Base-by-base conservation (phyloP, 1,140 invertebrate genomes). In the Campodea augens region DNA sequence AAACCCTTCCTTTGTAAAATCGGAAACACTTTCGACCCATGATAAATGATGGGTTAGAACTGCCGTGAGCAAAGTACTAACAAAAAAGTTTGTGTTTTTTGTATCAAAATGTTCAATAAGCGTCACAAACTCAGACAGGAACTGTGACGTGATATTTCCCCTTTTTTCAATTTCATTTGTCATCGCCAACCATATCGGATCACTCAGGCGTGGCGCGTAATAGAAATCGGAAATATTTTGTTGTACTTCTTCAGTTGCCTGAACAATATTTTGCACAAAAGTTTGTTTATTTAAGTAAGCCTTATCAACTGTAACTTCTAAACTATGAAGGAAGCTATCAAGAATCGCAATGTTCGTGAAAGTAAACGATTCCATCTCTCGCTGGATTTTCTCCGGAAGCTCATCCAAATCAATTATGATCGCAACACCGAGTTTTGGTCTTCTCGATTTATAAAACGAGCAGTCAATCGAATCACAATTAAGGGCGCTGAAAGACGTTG, bases 41-140 rank as follows among this genome's bases (percentile, higher is more conserved):
- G 85, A 83, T 18, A 90, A 68, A 61, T 92, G 88, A 64, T 90
- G 74, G 0, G 84, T 90, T 38, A 91, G 62, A 21, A 91, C 78
- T 45, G 83, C 82, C 4, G 85, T 91, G 20, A 91, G 59, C 42
- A 91, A 66, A 13, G 82, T 88, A 58, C 85, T 90, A 44, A 91
- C 70, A 64, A 92, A 86, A 81, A 85, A 85, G 60, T 84, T 81
- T 23, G 78, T 84, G 51, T 73, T 66, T 61, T 85, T 85, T 10
- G 75, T 79, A 55, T 86, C 81, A 46, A 71, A 71, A 20, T 51
- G 43, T 42, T 60, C 57, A 5, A 66, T 52, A 5, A 65, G 51
- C 4, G 38, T 39, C 38, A 60, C 56, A 48, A 67, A 64, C 43
- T 63, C 58, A 7, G 56, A 54, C 44, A 67, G 54, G 48, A 66